Base-by-base conservation (phyloP, 2,888 invertebrate genomes). In the Trissolcus japonicus region DNA sequence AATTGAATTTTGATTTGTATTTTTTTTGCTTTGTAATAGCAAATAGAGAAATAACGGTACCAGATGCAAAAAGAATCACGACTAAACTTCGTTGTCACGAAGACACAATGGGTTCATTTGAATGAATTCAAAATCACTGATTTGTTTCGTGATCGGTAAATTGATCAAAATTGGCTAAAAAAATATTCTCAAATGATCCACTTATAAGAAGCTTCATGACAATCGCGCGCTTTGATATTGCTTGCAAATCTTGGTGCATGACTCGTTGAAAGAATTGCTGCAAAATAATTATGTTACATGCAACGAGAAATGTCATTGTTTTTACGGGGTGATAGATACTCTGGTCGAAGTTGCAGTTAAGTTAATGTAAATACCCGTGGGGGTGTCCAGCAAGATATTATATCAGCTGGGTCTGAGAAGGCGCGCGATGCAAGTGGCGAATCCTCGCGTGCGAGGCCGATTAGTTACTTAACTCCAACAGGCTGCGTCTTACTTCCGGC, bases 381-480 rank as follows among this genome's bases (percentile, higher is more conserved):
- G 54, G 43, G 78, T 55, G 66, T 61, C 46, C 50, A 29, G 63
- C 50, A 21, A 14, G 46, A 53, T 68, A 68, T 75, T 67, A 72
- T 66, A 66, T 72, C 71, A 65, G 66, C 46, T 46, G 21, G 41
- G 65, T 69, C 69, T 21, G 21, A 41, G 43, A 51, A 75, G 71
- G 71, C 62, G 72, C 68, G 75, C 76, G 57, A 66, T 69, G 69
- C 63, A 76, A 79, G 79, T 79, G 76, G 74, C 74, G 74, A 76
- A 79, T 79, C 71, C 76, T 76, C 63, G 79, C 79, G 74, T 76
- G 79, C 79, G 76, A 79, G 74, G 71, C 54, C 79, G 76, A 79
- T 79, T 79, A 79, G 79, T 76, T 76, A 76, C 76, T 76, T 79
- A 76, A 74, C 76, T 76, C 71, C 76, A 76, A 79, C 79, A 79